Evolutionary conservation across 2,888 invertebrate genomes (phyloP), one percentile per base, ranked within the genome.

Genomic region (Acrobasis repandana): DNA sequence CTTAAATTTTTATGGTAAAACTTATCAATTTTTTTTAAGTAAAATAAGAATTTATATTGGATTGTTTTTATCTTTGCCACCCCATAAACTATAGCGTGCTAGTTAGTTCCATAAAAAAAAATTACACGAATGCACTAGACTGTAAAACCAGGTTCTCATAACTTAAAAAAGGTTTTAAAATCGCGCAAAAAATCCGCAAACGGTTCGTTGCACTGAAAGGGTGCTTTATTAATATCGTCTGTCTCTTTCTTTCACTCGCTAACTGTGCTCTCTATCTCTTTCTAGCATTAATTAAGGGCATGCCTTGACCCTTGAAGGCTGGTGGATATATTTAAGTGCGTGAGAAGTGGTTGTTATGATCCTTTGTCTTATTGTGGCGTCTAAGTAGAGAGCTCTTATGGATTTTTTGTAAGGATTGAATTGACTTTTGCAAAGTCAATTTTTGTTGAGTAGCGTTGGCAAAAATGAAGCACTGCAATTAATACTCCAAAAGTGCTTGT

Each of bases 261-360:
- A 15, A 46, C 61, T 60, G 63, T 62, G 79, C 75, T 67, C 50
- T 58, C 54, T 65, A 59, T 83, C 82, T 74, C 78, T 67, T 60
- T 84, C 75, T 74, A 50, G 61, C 77, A 65, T 67, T 89, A 90
- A 90, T 90, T 90, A 89, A 90, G 82, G 82, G 85, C 79, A 77
- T 85, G 70, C 76, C 59, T 83, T 85, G 88, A 86, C 88, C 86
- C 86, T 82, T 76, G 73, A 80, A 84, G 79, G 81, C 77, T 79
- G 80, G 76, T 74, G 71, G 79, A 82, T 83, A 82, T 80, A 77
- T 74, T 68, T 60, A 73, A 82, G 83, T 79, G 75, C 80, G 82
- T 82, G 79, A 83, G 82, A 82, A 86, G 88, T 79, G 82, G 84
- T 84, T 85, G 82, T 86, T 86, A 77, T 86, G 86, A 85, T 84